Conservation (phyloP, 2,888 invertebrate species). For the Mythimna loreyi region DNA sequence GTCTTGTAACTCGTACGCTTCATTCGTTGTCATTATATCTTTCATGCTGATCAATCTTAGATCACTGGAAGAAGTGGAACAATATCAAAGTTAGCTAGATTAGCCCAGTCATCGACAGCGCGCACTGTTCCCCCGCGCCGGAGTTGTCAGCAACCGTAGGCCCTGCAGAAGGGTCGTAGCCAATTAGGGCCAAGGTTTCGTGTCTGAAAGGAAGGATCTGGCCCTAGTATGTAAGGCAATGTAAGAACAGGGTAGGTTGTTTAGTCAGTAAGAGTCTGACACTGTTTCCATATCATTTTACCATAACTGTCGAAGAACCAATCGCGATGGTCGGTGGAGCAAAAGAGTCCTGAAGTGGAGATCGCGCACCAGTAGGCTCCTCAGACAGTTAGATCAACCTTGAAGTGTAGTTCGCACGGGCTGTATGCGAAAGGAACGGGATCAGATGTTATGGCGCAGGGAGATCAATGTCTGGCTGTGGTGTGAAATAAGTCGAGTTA, state of each 20-base stretch:
- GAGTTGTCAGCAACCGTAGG: too few relatives aligned
- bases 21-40: conserved; percentile 90
- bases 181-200: too few relatives aligned
- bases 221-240: too few relatives aligned
- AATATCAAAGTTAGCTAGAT: not conserved
- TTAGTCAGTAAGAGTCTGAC: too few relatives aligned
- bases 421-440: not conserved
- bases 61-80: conserved; percentile 82
- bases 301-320: not conserved
- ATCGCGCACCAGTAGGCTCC: not conserved
- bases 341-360: not conserved
- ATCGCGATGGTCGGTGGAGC: not conserved
- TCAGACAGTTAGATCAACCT: not conserved
- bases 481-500: too few relatives aligned
- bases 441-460: not conserved
- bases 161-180: too few relatives aligned
- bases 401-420: not conserved
- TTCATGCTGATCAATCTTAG: conserved; percentile 91
- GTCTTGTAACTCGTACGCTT: conserved; percentile 93
- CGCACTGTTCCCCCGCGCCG: too few relatives aligned
- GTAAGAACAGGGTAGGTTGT: too few relatives aligned
- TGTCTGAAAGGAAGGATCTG: too few relatives aligned
- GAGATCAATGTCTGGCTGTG: not conserved
- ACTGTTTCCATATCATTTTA: too few relatives aligned
- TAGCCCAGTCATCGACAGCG: too few relatives aligned